Percentiles rank a stretch among this genome's conserved stretches.
Conservation (phyloP, 2,113 vertebrate genomes). For the Hepsetus odoe region DNA sequence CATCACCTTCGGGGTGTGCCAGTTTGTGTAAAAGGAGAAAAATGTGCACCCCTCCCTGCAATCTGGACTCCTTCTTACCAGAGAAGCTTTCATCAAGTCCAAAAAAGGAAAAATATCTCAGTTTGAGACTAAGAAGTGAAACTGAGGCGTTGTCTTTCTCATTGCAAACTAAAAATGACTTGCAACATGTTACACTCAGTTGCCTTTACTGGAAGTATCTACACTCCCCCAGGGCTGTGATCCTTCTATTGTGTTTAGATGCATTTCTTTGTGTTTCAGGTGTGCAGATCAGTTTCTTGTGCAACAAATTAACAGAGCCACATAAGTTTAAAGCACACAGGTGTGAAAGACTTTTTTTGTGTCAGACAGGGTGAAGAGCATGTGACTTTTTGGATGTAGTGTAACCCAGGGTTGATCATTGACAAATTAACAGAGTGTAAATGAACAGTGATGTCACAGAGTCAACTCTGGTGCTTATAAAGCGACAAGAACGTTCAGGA, state of each 20-base stretch:
- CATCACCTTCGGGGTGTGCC: conserved; percentile 29
- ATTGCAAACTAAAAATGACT: conserved; percentile 9
- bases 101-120: conserved; percentile 27
- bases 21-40: conserved; percentile 39
- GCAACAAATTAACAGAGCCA: not conserved
- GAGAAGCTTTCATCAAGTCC: conserved; percentile 28
- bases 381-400: not conserved
- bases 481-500: not conserved
- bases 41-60: conserved; percentile 26
- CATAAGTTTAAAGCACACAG: not conserved
- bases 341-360: not conserved
- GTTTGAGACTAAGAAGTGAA: not conserved
- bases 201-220: conserved; percentile 11
- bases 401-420: conserved; percentile 24
- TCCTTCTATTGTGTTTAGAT: conserved; percentile 12
- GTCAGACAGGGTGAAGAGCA: not conserved
- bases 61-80: conserved; percentile 6
- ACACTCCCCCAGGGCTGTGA: conserved; percentile 20
- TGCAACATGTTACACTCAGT: not conserved
- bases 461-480: not conserved
- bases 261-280: conserved; percentile 16
- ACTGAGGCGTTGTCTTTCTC: not conserved
- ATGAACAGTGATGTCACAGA: conserved; percentile 2
- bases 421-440: not conserved
- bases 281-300: not conserved